phyloP scores from a whole-genome alignment of 2,888 invertebrate genomes.

The Parnassius apollo region DNA sequence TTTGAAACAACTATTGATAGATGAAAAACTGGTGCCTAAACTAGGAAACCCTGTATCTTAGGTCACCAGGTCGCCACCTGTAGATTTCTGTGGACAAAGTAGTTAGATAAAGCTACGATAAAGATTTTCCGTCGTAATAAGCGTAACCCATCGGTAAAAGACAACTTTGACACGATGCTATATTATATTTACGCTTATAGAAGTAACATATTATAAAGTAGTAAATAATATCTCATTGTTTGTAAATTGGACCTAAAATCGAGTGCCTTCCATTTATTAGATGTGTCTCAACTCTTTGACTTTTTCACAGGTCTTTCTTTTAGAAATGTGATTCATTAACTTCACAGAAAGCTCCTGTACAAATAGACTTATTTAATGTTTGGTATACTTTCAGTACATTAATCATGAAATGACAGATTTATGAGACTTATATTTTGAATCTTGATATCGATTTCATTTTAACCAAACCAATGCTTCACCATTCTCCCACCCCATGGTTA shows the following conservation, averaged over 20 bases:
- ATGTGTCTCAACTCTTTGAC: conserved; percentile 45
- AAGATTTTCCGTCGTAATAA: not conserved
- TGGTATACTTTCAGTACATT: not conserved
- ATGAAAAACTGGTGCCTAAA: too few relatives aligned
- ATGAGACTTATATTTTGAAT: not conserved
- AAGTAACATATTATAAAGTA: not conserved
- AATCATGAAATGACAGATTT: not conserved
- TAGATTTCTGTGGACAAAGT: not conserved
- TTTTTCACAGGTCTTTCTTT: conserved; percentile 47
- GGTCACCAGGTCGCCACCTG: not conserved
- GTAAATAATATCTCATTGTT: not conserved
- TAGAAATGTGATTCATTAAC: conserved; percentile 45
- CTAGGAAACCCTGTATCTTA: not conserved
- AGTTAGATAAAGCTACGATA: not conserved
- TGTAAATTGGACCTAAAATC: conserved; percentile 25
- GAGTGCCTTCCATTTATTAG: conserved; percentile 47
- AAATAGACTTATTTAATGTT: not conserved
- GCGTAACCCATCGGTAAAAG: too few relatives aligned
- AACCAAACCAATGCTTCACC: too few relatives aligned
- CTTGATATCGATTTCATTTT: not conserved
- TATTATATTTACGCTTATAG: not conserved
- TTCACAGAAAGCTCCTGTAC: not conserved
- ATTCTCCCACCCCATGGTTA: too few relatives aligned
- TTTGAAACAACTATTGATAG: too few relatives aligned
- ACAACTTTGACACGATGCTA: too few relatives aligned